Base-by-base conservation (phyloP, 2,797 vertebrate genomes). In the Carduelis carduelis region DNA sequence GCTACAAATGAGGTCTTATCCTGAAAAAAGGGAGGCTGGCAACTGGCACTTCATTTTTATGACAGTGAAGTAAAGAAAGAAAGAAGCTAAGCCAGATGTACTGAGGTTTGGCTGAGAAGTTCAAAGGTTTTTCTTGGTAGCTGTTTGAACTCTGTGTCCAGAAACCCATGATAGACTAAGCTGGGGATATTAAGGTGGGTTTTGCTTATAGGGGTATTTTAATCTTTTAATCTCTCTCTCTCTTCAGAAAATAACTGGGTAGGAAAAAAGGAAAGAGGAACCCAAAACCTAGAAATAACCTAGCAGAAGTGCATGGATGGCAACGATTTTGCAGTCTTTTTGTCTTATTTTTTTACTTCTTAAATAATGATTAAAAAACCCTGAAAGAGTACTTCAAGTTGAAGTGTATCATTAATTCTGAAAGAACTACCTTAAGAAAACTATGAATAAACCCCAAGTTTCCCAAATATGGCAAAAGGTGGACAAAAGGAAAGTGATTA, bases 1-100 rank as follows among this genome's bases (percentile, higher is more conserved):
- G 59, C 70, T 93, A 64, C 63, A 89, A 92, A 92, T 88, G 77
- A 93, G 92, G 66, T 89, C 92, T 92, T 90, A 81, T 79, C 85
- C 86, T 93, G 80, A 74, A 76, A 94, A 94, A 77, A 79, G 90
- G 53, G 26, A 35, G 34, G 34, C 80, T 95, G 77, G 63, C 63
- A 90, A 60, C 55, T 69, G 77, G 22, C 41, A 23, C 66, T 89
- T 90, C 0, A 0, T 79, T 94, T 90, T 93, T 57, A 14, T 90
- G 90, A 70, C 59, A 86, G 47, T 27, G 46, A n/a, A 56, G 32
- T 52, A 39, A 81, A 83, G 79, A 50, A 84, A 61, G 75, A 24
- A 72, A 74, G 61, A 85, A 72, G 63, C 63, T 87, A 79, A 66
- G 11, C 7, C 41, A 66, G 34, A 49, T 82, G 66, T 69, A 39